Conservation (phyloP, 2,888 invertebrate species). For the Bhutanitis thaidina region DNA sequence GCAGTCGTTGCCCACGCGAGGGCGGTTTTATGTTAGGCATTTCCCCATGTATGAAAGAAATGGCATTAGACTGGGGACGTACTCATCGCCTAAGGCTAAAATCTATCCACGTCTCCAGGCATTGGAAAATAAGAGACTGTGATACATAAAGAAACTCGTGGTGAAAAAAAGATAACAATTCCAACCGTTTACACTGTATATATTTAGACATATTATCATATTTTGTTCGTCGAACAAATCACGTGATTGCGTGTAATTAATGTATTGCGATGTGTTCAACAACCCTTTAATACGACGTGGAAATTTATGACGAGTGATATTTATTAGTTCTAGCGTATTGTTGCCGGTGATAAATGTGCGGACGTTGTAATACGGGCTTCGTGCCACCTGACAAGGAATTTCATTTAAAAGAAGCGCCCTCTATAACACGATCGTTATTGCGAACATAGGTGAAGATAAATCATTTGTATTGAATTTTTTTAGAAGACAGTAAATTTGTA, state of each 20-base stretch:
- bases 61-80: too few species aligned
- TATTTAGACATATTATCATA: too few species aligned
- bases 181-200: too few species aligned
- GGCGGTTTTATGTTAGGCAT: too few species aligned
- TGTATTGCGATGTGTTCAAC: slow-evolving; percentile 16
- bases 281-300: slow-evolving; percentile 26
- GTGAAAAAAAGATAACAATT: too few species aligned
- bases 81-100: too few species aligned
- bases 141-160: too few species aligned
- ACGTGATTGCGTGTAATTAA: slow-evolving; percentile 7
- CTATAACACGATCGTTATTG: slow-evolving; percentile 19
- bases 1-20: too few species aligned
- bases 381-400: slow-evolving; percentile 68
- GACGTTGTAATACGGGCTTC: slow-evolving; percentile 48
- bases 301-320: slow-evolving; percentile 59
- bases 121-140: too few species aligned
- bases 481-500: too few species aligned
- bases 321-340: slow-evolving; percentile 63
- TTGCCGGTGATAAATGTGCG: slow-evolving; percentile 59
- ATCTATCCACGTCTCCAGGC: too few species aligned
- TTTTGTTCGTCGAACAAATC: slow-evolving; percentile 1
- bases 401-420: slow-evolving; percentile 55
- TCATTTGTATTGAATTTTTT: background rate
- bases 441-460: slow-evolving; percentile 16
- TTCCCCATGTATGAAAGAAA: too few species aligned